A percentile compares a stretch with the other conserved stretches of the same genome.
Conservation (phyloP, 2,113 vertebrate genomes). For the Sapajus apella region DNA sequence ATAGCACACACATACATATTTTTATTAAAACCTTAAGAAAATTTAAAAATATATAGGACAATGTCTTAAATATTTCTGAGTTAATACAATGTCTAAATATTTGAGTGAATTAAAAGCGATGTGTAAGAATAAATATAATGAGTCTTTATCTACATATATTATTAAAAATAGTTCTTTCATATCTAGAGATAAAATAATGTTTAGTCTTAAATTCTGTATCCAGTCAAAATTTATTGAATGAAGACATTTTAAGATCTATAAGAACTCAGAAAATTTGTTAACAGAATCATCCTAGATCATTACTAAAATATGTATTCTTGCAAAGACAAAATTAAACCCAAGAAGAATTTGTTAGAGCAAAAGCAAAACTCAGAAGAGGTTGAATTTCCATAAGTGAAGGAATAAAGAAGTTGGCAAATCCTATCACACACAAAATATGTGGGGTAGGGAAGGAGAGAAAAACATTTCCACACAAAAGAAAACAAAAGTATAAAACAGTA, state of each 20-base stretch:
- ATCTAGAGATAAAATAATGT: background rate
- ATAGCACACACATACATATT: background rate
- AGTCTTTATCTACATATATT: background rate
- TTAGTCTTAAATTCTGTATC: background rate
- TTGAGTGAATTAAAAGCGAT: background rate
- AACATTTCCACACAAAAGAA: accelerated
- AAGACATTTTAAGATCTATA: background rate
- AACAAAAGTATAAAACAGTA: background rate
- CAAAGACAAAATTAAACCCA: background rate
- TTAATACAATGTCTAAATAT: background rate
- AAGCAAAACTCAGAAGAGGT: background rate
- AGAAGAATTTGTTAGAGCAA: background rate
- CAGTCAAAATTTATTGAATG: background rate
- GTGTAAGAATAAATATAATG: background rate
- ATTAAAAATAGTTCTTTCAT: background rate
- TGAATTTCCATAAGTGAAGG: background rate
- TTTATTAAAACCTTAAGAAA: background rate
- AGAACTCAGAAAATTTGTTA: background rate
- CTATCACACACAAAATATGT: background rate
- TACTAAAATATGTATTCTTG: background rate
- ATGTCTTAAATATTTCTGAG: background rate
- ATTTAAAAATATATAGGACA: background rate
- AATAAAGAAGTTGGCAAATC: background rate
- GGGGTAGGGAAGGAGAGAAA: background rate
- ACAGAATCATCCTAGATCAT: background rate